Evolutionary conservation across 1,140 invertebrate genomes (phyloP), one percentile per base, ranked within the genome.

Genomic region (Lasioglossum albipes): DNA sequence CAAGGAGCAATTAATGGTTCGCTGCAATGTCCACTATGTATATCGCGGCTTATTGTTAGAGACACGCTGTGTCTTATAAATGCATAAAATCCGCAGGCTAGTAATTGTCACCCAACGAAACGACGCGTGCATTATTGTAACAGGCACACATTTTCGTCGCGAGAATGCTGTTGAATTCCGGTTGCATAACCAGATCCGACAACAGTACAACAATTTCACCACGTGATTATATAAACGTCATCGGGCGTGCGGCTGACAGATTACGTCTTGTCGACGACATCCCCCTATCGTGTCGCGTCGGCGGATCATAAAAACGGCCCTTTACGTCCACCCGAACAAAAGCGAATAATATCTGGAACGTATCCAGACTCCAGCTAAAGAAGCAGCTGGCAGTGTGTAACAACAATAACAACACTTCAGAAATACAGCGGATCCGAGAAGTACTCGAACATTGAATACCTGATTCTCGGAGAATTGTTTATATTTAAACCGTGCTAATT

Each of bases 191-290:
- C 86, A 84, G 42, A 69, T 41, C 80, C 49, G 74, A 83, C 74
- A 86, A 86, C 77, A 82, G 80, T 88, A 74, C 77, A 86, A 85
- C 84, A 86, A 88, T 88, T 88, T 86, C 86, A 88, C 78, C 84
- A 88, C 75, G 75, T 84, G 80, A 87, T 91, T 91, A 90, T 84
- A 83, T 88, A 91, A 91, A 89, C 75, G 74, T 85, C 83, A 88
- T 88, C 81, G 76, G 74, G 75, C 74, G 87, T 91, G 90, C 73
- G 73, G 41, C 70, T 90, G 89, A 91, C 89, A 86, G 85, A 90
- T 90, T 83, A 85, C 84, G 73, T 79, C 82, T 88, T 90, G 87
- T 73, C 75, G 49, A 52, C 84, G 89, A 89, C 87, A 83, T 88
- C 81, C 82, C 52, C 84, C 84, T 79, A 79, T 83, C 79, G 64